These are phyloP conservation scores for Ptilorrhoa leucosticta DNA, from an alignment of 2,113 vertebrate genomes.

Conservation along the genomic window DNA sequence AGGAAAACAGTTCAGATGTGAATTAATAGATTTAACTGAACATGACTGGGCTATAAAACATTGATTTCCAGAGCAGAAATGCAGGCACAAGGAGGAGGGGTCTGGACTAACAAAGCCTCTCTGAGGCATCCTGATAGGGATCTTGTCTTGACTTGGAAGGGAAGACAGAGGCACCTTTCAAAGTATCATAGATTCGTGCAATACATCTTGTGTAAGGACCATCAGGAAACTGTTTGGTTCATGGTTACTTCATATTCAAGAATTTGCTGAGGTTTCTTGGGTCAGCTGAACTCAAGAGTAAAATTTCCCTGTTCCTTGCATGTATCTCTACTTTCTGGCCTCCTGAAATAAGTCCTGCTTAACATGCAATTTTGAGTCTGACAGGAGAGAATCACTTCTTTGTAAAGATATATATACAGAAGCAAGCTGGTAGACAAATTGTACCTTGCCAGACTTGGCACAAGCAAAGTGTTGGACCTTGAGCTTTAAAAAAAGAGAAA, in stretches of 20 bases:
- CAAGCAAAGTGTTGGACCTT: background rate
- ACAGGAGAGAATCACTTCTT: background rate
- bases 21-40: background rate
- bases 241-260: background rate
- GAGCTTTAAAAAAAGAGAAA: background rate
- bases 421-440: background rate
- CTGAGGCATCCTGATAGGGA: accelerated
- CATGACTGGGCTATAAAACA: background rate
- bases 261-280: background rate
- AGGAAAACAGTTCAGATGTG: background rate
- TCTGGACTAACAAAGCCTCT: background rate
- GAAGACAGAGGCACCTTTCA: background rate
- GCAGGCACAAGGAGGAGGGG: background rate
- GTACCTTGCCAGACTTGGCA: background rate
- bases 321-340: background rate
- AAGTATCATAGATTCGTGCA: background rate
- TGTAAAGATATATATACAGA: background rate
- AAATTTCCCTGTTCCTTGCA: background rate
- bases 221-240: background rate
- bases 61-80: background rate
- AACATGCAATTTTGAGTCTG: background rate
- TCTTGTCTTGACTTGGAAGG: background rate
- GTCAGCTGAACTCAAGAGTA: background rate
- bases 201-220: background rate
- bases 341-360: background rate